These are phyloP conservation scores for Athalia cordata DNA, from an alignment of 2,888 invertebrate species.

Conservation along the genomic window DNA sequence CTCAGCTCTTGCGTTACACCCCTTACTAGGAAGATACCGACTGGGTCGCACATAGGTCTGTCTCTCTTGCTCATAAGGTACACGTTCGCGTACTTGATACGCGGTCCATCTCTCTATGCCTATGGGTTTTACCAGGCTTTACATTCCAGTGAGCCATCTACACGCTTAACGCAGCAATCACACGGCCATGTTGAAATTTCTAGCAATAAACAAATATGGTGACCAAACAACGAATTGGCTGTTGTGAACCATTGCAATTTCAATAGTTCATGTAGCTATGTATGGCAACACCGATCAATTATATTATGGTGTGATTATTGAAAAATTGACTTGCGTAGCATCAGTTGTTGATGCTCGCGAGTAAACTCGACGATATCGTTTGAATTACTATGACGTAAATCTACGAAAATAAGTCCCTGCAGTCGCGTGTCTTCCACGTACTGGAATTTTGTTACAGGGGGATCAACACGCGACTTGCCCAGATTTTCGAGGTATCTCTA, in stretches of 20 bases:
- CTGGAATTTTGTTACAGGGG: neutral
- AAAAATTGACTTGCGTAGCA: conserved; percentile 15
- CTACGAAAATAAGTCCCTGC: conserved; percentile 15
- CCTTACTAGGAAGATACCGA: too few relatives aligned
- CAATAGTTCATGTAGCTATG: conserved; percentile 7
- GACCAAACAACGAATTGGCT: neutral
- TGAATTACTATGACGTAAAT: conserved; percentile 40
- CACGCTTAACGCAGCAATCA: too few relatives aligned
- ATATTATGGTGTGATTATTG: conserved; percentile 32
- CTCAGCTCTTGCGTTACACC: too few relatives aligned
- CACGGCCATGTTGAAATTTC: conserved; percentile 15
- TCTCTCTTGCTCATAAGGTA: too few relatives aligned
- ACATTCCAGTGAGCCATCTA: too few relatives aligned
- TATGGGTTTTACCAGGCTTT: too few relatives aligned
- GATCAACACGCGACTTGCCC: neutral
- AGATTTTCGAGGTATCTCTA: neutral
- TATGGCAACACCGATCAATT: conserved; percentile 23
- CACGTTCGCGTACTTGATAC: too few relatives aligned
- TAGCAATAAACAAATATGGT: conserved; percentile 39
- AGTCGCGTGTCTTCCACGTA: neutral
- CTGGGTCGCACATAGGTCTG: too few relatives aligned
- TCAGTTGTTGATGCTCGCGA: conserved; percentile 21
- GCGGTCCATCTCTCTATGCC: too few relatives aligned
- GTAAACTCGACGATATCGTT: conserved; percentile 11
- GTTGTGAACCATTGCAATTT: neutral